Conservation (phyloP, 2,888 invertebrate species). For the Aphrophora alni region DNA sequence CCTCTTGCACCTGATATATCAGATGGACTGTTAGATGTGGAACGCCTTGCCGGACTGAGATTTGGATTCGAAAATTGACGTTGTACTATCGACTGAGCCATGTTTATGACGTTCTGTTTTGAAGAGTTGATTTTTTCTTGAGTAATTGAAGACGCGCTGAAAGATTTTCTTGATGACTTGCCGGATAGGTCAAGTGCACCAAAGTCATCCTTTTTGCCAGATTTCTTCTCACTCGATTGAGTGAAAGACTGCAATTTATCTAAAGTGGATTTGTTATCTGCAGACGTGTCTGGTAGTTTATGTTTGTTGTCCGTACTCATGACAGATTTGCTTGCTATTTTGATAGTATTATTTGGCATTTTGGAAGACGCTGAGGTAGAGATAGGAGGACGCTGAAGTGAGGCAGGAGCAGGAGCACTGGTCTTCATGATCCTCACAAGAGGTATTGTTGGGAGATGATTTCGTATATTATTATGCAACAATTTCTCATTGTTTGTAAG, state of each 20-base stretch:
- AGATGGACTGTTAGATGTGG: conserved; percentile 28
- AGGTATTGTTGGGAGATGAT: conserved; percentile 43
- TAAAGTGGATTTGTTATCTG: not conserved
- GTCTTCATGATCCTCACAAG: conserved; percentile 9
- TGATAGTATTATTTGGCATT: not conserved
- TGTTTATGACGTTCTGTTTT: conserved; percentile 42
- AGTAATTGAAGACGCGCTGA: conserved; percentile 32
- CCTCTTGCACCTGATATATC: conserved; percentile 20
- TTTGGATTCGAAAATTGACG: conserved; percentile 49
- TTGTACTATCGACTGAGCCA: conserved; percentile 48
- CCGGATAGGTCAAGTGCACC: conserved; percentile 64
- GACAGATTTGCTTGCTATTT: not conserved
- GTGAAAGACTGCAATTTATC: not conserved
- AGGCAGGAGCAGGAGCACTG: not conserved
- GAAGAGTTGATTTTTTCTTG: conserved; percentile 28
- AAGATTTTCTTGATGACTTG: conserved; percentile 54
- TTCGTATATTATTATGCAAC: conserved; percentile 14
- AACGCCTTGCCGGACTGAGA: conserved; percentile 42
- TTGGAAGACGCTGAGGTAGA: not conserved
- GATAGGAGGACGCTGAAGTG: not conserved
- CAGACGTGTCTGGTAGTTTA: not conserved
- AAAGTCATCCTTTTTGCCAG: conserved; percentile 56
- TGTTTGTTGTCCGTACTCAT: not conserved
- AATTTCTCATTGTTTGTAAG: not conserved
- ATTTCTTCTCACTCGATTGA: not conserved